A percentile compares a stretch with the other conserved stretches of the same genome.
Conservation (phyloP, 2,113 vertebrate genomes). For the Lamprologus callipterus region DNA sequence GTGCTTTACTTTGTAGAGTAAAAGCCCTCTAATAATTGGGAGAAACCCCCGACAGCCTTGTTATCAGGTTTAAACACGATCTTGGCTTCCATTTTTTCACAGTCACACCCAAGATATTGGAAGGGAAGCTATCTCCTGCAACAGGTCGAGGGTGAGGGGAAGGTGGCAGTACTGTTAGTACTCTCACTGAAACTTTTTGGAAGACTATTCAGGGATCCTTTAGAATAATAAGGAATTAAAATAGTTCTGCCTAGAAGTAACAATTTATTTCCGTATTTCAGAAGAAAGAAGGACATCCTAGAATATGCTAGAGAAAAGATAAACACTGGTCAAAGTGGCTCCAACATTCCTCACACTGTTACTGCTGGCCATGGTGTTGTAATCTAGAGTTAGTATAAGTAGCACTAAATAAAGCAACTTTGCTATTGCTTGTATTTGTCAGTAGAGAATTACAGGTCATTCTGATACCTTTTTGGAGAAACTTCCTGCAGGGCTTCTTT, state of each 20-base stretch:
- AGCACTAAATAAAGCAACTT: neutral
- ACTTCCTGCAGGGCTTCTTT: slow-evolving; percentile 73
- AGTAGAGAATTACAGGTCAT: neutral
- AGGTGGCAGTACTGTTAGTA: neutral
- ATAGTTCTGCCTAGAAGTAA: neutral
- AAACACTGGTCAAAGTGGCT: neutral
- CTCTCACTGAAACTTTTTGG: neutral
- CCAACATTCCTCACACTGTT: neutral
- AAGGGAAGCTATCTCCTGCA: neutral
- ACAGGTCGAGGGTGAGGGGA: neutral
- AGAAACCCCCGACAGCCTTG: neutral
- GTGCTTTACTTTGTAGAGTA: neutral
- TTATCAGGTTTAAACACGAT: neutral
- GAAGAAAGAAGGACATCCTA: neutral
- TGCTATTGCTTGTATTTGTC: neutral
- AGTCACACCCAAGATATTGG: neutral
- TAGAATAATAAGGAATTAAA: neutral
- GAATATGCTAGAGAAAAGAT: neutral
- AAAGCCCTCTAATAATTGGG: neutral
- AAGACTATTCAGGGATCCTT: neutral
- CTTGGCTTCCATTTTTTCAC: neutral
- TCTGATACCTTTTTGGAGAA: slow-evolving; percentile 65
- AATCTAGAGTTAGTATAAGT: neutral
- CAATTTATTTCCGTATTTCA: neutral
- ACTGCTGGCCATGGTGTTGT: neutral